Evolutionary conservation across 2,797 vertebrate genomes (phyloP), one percentile per base, ranked within the genome.

Genomic region (Parauchenoglanis ngamensis): DNA sequence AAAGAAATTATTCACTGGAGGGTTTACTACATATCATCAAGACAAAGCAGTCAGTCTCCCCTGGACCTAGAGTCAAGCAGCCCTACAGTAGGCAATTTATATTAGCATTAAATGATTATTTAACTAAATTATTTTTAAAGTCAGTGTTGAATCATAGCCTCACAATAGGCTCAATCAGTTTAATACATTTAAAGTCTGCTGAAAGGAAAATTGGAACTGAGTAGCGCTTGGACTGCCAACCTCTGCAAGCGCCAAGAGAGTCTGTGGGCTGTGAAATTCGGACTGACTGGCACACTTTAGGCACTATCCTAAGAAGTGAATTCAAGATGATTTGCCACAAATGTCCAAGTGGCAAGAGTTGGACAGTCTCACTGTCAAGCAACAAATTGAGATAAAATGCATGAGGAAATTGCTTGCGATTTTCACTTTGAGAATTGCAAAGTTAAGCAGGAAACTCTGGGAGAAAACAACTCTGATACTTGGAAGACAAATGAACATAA

Each of bases 331-430:
- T 85, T 52, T 52, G 85, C 72, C 83, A 79, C 87, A 87, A 84
- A 86, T 46, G 25, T 21, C 61, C 68, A 63, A 84, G 77, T 70
- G 63, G 87, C 44, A 87, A 77, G 75, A 81, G 61, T 23, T 83
- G 84, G 79, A 88, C 52, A 83, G 79, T 57, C 57, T 85, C 77
- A 70, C 87, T 88, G 87, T 82, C 83, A 86, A 67, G 67, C n/a
- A 82, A 72, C 59, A 83, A 87, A 88, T 79, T 84, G 75, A 91
- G 90, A 87, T 85, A 81, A 89, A 89, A 80, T 19, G 52, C 80
- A 85, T 19, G 2, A 49, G 80, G 80, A 68, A 56, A 84, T 61
- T 52, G 76, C 68, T 40, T 65, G 23, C 76, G 72, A 88, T 70
- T 63, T 73, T 72, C 63, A 85, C 56, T 44, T 61, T 75, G 46